Percentiles rank a stretch among this genome's conserved stretches.
Conservation (phyloP, 2,888 invertebrate species). For the Apodemia mormo region DNA sequence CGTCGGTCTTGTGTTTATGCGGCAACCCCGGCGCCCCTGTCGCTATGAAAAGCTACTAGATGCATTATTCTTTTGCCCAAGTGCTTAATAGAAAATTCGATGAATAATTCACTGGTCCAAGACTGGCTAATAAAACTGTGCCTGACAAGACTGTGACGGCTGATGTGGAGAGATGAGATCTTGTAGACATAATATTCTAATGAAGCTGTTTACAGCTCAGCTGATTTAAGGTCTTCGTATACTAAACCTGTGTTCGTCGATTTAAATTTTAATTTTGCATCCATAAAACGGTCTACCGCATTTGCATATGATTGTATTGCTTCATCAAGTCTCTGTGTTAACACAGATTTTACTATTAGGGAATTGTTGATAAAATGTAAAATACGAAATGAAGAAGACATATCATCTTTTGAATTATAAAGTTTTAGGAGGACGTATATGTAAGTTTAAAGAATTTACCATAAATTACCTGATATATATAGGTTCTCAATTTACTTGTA, state of each 20-base stretch:
- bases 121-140: slow-evolving; percentile 68
- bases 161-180: slow-evolving; percentile 61
- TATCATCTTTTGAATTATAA: too few relatives aligned
- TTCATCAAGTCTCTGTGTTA: too few relatives aligned
- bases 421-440: too few relatives aligned
- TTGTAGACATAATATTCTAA: slow-evolving; percentile 61
- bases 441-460: too few relatives aligned
- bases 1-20: slow-evolving; percentile 44
- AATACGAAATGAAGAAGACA: too few relatives aligned
- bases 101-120: slow-evolving; percentile 72
- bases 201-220: slow-evolving; percentile 56
- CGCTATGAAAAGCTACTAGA: slow-evolving; percentile 62
- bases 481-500: too few relatives aligned
- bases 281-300: too few relatives aligned
- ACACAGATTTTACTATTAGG: too few relatives aligned
- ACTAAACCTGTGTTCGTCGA: not conserved
- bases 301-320: too few relatives aligned
- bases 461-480: too few relatives aligned
- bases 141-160: slow-evolving; percentile 63
- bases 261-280: too few relatives aligned
- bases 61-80: slow-evolving; percentile 71
- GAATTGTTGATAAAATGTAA: too few relatives aligned
- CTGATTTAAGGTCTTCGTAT: slow-evolving; percentile 46
- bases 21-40: slow-evolving; percentile 45
- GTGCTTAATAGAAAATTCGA: slow-evolving; percentile 68